Conservation (phyloP, 2,113 vertebrate species). For the Colossoma macropomum region DNA sequence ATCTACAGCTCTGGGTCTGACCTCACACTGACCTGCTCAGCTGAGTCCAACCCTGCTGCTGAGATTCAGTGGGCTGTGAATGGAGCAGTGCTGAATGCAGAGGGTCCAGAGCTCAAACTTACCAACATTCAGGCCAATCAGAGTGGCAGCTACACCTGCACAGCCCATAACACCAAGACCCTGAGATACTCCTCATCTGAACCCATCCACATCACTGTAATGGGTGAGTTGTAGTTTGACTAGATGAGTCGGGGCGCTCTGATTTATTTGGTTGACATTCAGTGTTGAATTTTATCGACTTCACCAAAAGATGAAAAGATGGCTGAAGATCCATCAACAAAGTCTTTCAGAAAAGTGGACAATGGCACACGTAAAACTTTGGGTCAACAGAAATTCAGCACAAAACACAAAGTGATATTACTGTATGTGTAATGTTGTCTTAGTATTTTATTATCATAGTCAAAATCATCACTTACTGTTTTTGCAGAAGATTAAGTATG, state of each 20-base stretch:
- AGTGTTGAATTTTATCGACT: background rate
- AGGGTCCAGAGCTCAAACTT: slow-evolving; percentile 54
- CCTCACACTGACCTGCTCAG: slow-evolving; percentile 61
- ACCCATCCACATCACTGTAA: slow-evolving; percentile 47
- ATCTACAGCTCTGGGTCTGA: slow-evolving; percentile 53
- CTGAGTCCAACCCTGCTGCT: slow-evolving; percentile 62
- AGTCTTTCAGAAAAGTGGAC: too few relatives aligned
- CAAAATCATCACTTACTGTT: too few relatives aligned
- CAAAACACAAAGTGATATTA: too few relatives aligned
- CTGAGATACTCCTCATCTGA: slow-evolving; percentile 55
- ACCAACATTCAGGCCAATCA: slow-evolving; percentile 52
- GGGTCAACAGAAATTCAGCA: too few relatives aligned
- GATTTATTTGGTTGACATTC: background rate
- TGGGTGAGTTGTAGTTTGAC: slow-evolving; percentile 36
- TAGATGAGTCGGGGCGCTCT: too few relatives aligned
- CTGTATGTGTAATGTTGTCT: too few relatives aligned
- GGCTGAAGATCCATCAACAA: too few relatives aligned
- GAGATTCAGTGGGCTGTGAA: slow-evolving; percentile 60
- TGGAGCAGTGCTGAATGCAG: slow-evolving; percentile 20
- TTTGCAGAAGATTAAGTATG: too few relatives aligned
- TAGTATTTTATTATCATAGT: too few relatives aligned
- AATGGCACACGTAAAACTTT: too few relatives aligned
- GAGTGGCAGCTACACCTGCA: slow-evolving; percentile 68
- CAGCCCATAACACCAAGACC: slow-evolving; percentile 61
- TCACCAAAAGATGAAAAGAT: too few relatives aligned